Evolutionary conservation across 2,888 invertebrate species (phyloP), one percentile per base, ranked within the genome.

Genomic region (Dicranocentrus wangi): DNA sequence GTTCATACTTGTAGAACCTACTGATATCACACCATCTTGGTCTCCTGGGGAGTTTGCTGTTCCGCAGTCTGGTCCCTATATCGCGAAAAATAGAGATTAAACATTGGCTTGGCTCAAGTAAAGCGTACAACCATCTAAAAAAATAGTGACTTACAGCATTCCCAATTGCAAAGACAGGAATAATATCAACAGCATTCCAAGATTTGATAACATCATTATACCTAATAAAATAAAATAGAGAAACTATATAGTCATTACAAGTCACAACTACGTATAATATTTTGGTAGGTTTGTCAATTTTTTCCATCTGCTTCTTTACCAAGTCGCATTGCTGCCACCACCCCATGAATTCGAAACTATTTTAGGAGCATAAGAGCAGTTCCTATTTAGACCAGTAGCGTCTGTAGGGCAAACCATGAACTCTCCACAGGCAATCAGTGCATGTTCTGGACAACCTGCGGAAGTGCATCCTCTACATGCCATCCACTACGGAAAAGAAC

Each of bases 311-410:
- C n/a, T n/a, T n/a, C n/a, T n/a, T n/a, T n/a, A n/a, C n/a, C n/a
- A n/a, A n/a, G n/a, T n/a, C n/a, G n/a, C n/a, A n/a, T n/a, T n/a
- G n/a, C n/a, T n/a, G n/a, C 43, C 55, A 27, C 78, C 78, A 13
- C 78, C 70, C 78, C 78, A 78, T 8, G 63, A 63, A n/a, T 70
- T 70, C 8, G 63, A 63, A 1, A 78, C 70, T 3, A 78, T 27
- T 5, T 70, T 63, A 5, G 78, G 78, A n/a, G 78, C 65, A 5
- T 53, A 51, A 1, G 42, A 25, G 27, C 78, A 78, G 47, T 70
- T 10, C 10, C 10, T 32, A 7, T 32, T 32, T 3, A 32, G 32
- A 7, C 32, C 32, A 32, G 3, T 32, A 10, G 32, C 32, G 27
- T 78, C 55, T 1, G 39, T 63, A n/a, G 70, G 70, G 19, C 70